Conservation (phyloP, 2,888 invertebrate genomes). For the Amphipoea oculea region DNA sequence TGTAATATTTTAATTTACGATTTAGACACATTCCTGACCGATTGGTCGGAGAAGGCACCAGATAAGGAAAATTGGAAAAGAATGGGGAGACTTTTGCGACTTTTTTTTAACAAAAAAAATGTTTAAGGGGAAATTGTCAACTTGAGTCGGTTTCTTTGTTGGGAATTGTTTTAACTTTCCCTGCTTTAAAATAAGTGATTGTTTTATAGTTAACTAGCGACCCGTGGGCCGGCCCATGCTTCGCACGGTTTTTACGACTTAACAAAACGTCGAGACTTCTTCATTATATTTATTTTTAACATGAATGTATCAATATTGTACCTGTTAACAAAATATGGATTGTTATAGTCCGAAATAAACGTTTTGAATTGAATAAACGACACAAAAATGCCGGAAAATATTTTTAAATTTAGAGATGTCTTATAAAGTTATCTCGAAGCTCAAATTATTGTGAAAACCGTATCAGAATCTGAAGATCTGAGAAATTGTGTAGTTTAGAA, state of each 20-base stretch:
- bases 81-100: too few species aligned
- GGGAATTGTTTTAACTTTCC: background rate
- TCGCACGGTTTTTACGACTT: background rate
- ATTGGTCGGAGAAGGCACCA: too few species aligned
- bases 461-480: background rate
- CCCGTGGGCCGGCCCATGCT: background rate
- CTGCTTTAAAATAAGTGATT: background rate
- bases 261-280: too few species aligned
- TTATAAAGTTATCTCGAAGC: background rate
- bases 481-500: background rate
- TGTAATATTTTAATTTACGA: background rate
- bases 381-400: too few species aligned
- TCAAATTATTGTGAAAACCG: background rate
- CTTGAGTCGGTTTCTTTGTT: background rate
- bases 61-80: too few species aligned
- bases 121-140: background rate
- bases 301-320: too few species aligned
- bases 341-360: too few species aligned
- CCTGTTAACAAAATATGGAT: too few species aligned
- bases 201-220: background rate
- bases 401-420: background rate
- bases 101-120: background rate
- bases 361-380: too few species aligned
- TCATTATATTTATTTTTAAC: too few species aligned
- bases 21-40: background rate